Percentiles rank a stretch among this genome's conserved stretches.
phyloP scores from a whole-genome alignment of 2,888 invertebrate species.

The Lasius platythorax region DNA sequence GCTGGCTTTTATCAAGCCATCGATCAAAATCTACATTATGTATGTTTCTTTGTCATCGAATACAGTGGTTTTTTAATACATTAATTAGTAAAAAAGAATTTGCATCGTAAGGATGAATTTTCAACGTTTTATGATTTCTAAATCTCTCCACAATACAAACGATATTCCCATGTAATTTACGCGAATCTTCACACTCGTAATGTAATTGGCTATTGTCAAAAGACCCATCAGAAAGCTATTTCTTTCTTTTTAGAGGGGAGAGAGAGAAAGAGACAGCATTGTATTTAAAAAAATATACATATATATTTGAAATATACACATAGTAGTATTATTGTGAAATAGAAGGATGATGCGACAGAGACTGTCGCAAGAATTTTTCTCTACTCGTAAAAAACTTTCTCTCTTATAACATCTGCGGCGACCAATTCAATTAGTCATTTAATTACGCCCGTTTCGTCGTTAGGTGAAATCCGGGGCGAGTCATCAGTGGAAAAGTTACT shows the following conservation, averaged over 20 bases:
- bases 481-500: conserved; percentile 57
- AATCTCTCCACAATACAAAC: not conserved
- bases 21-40: not conserved
- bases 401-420: not conserved
- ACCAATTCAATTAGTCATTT: conserved; percentile 16
- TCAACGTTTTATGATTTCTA: conserved; percentile 1
- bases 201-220: not conserved
- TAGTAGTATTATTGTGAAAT: not conserved
- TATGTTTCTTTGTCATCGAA: not conserved
- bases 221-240: not conserved
- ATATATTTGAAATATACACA: not conserved
- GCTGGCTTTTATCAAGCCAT: not conserved
- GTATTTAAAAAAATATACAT: not conserved
- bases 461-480: conserved; percentile 56
- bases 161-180: not conserved
- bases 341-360: not conserved
- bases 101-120: not conserved
- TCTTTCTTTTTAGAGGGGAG: not conserved
- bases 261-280: not conserved
- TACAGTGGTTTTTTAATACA: not conserved
- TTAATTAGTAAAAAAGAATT: not conserved
- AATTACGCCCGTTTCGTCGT: conserved; percentile 16
- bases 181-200: not conserved
- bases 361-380: not conserved
- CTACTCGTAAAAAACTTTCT: conserved; percentile 20